These are phyloP conservation scores for Sebastes fasciatus DNA, from an alignment of 2,113 vertebrate genomes.

Conservation along the genomic window DNA sequence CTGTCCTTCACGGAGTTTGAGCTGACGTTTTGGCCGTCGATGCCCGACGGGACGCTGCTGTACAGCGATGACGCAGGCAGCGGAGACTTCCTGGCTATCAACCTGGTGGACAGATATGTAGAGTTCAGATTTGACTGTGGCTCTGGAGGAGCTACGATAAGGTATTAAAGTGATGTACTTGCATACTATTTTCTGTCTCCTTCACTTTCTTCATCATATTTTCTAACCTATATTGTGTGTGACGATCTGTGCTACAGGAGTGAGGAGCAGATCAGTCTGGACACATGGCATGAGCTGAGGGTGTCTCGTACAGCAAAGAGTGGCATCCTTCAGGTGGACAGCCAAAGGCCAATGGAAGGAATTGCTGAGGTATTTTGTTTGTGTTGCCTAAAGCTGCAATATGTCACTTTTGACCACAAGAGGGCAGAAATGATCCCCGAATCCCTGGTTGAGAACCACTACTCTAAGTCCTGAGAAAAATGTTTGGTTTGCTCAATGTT, in stretches of 20 bases:
- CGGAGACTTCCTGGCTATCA: constrained; percentile 93
- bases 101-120: constrained; percentile 86
- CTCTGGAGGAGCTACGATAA: constrained; percentile 91
- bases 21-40: constrained; percentile 89
- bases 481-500: no score
- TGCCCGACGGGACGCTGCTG: constrained; percentile 88
- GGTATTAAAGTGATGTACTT: constrained; percentile 77
- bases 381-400: neutral
- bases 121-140: constrained; percentile 98
- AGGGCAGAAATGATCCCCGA: constrained; percentile 1
- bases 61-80: constrained; percentile 93
- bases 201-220: neutral
- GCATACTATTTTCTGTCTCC: neutral
- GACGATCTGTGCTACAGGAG: constrained; percentile 83
- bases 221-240: neutral
- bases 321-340: constrained; percentile 94
- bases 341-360: constrained; percentile 89
- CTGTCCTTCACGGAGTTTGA: constrained; percentile 98
- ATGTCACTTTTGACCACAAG: constrained; percentile 9
- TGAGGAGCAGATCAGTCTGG: constrained; percentile 87
- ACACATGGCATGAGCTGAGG: constrained; percentile 91
- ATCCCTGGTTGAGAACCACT: no score
- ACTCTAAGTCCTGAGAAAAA: no score
- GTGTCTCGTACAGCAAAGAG: constrained; percentile 95
- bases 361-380: constrained; percentile 88